Evolutionary conservation across 2,113 vertebrate species (phyloP).

Genomic region (Perccottus glenii): DNA sequence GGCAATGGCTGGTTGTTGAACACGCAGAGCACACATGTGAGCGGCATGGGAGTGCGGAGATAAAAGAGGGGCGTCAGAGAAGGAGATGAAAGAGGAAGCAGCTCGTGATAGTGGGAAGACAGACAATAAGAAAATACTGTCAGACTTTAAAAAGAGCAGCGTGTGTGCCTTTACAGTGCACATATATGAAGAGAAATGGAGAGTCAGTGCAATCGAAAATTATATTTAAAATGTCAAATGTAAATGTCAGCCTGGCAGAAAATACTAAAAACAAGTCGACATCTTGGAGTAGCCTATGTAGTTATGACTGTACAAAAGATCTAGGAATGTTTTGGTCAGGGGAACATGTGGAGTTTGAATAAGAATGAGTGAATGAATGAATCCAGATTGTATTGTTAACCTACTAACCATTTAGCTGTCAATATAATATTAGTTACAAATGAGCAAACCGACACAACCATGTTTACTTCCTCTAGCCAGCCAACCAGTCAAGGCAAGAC

Average conservation of each 20-base stretch:
- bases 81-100: conserved; percentile 17
- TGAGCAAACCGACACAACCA: not conserved
- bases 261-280: not conserved
- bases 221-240: conserved; percentile 57
- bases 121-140: conserved; percentile 13
- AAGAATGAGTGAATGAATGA: no score
- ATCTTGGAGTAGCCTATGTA: no score
- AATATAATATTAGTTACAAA: not conserved
- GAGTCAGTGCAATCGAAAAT: conserved; percentile 21
- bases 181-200: conserved; percentile 3
- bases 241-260: conserved; percentile 56
- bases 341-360: no score
- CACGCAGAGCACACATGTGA: conserved; percentile 8
- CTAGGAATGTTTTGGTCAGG: no score
- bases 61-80: conserved; percentile 2
- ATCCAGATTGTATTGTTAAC: no score
- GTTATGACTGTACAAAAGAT: no score
- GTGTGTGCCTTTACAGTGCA: not conserved
- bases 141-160: not conserved
- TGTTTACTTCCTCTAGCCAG: not conserved
- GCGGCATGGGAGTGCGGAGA: not conserved
- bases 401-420: no score
- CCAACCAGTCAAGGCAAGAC: not conserved
- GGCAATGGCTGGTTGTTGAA: not conserved
- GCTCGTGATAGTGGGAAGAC: not conserved